Percentiles rank a stretch among this genome's conserved stretches.
phyloP scores from a whole-genome alignment of 2,888 invertebrate genomes.

The Enchytraeus crypticus region DNA sequence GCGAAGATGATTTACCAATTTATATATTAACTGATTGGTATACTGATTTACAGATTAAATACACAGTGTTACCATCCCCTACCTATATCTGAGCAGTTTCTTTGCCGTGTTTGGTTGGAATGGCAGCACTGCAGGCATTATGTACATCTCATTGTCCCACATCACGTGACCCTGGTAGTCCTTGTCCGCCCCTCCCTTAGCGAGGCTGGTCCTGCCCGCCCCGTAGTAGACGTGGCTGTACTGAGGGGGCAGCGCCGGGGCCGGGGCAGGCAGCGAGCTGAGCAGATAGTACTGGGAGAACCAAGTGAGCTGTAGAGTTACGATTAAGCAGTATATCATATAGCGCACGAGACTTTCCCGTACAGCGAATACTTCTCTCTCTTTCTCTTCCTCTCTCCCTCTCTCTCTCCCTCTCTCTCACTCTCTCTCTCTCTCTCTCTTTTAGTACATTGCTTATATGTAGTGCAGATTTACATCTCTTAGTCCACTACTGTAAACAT shows the following conservation, averaged over 20 bases:
- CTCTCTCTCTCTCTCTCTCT: too few relatives aligned
- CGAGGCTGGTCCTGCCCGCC: constrained; percentile 21
- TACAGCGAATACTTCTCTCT: too few relatives aligned
- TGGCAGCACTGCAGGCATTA: constrained; percentile 31
- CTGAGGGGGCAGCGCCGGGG: constrained; percentile 23
- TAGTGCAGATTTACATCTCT: too few relatives aligned
- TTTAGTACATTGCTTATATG: too few relatives aligned
- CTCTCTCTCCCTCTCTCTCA: too few relatives aligned
- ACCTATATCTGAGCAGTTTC: constrained; percentile 26
- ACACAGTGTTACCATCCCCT: too few relatives aligned
- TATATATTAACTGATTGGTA: too few relatives aligned
- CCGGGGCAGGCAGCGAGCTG: constrained; percentile 32
- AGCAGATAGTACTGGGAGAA: constrained; percentile 35
- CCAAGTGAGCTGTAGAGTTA: constrained; percentile 7
- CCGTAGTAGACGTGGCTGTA: constrained; percentile 24
- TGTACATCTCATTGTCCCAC: constrained; percentile 36
- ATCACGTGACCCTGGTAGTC: constrained; percentile 33
- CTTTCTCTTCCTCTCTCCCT: too few relatives aligned
- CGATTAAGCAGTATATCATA: constrained; percentile 24
- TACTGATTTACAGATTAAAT: too few relatives aligned
- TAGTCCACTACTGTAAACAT: too few relatives aligned
- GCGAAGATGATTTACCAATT: too few relatives aligned
- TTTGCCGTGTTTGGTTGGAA: constrained; percentile 31
- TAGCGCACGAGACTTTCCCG: constrained; percentile 18
- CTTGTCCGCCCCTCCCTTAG: constrained; percentile 17